Evolutionary conservation across 2,113 vertebrate species (phyloP).

Genomic region (Tor tambroides): DNA sequence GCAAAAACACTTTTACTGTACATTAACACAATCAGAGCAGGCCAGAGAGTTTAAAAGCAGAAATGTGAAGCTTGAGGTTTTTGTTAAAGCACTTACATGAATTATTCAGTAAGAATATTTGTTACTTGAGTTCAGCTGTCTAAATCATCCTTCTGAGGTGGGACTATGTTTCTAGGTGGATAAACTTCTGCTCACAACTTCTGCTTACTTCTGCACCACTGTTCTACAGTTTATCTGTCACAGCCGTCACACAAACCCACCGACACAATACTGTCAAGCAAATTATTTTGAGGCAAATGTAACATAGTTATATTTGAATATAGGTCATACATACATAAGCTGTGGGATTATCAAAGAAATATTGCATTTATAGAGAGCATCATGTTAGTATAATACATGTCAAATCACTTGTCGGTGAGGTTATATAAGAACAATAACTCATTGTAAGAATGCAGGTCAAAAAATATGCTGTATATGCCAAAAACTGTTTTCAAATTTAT

Average conservation of each 20-base stretch:
- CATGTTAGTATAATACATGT: neutral
- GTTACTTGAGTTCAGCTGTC: neutral
- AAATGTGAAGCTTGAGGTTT: neutral
- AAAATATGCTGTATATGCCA: neutral
- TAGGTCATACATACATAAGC: slow-evolving; percentile 19
- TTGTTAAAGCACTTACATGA: neutral
- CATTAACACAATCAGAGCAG: neutral
- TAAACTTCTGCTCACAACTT: neutral
- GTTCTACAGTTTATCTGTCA: neutral
- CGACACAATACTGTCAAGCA: neutral
- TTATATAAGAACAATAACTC: neutral
- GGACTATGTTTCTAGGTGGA: neutral
- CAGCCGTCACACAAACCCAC: neutral
- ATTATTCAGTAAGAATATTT: slow-evolving; percentile 3
- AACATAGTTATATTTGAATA: slow-evolving; percentile 1
- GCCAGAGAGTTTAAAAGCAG: neutral
- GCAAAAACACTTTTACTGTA: neutral
- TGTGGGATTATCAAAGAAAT: slow-evolving; percentile 21
- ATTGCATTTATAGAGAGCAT: slow-evolving; percentile 15
- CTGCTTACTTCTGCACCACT: too few relatives aligned
- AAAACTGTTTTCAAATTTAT: neutral
- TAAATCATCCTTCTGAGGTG: neutral
- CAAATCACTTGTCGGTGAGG: neutral
- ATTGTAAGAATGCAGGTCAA: neutral
- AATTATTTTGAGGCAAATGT: slow-evolving; percentile 18